Evolutionary conservation across 2,113 vertebrate species (phyloP).

Genomic region (Benitochromis conjunctus): DNA sequence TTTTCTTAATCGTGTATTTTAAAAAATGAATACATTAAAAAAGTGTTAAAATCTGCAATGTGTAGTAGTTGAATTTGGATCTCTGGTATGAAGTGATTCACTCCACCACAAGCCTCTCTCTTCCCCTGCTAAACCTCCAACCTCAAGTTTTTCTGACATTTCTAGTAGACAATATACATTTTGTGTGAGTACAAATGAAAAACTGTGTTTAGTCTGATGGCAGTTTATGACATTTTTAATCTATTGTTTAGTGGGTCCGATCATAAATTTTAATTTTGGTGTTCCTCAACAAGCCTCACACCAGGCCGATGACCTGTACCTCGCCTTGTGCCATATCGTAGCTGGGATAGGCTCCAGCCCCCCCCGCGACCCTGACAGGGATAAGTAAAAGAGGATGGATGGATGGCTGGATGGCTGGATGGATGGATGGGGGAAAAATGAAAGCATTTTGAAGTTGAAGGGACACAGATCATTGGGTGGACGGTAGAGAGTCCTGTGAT

Average conservation of each 20-base stretch:
- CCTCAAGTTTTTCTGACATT: rapidly evolving
- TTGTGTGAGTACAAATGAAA: not conserved
- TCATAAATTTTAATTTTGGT: not conserved
- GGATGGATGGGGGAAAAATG: no score
- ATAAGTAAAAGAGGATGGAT: no score
- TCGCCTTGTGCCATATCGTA: not conserved
- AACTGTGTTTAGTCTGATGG: not conserved
- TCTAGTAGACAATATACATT: not conserved
- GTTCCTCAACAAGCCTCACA: not conserved
- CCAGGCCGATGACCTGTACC: not conserved
- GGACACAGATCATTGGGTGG: not conserved
- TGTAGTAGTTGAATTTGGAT: not conserved
- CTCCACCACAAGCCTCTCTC: not conserved
- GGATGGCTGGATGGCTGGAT: no score
- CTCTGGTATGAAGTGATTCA: not conserved
- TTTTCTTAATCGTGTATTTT: not conserved
- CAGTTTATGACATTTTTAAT: not conserved
- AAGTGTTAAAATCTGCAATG: not conserved
- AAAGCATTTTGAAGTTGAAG: no score
- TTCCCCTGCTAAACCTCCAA: not conserved
- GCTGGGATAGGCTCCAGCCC: not conserved
- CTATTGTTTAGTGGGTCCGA: not conserved
- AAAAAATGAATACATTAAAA: not conserved
- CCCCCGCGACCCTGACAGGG: no score
- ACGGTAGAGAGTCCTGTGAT: not conserved